These are phyloP conservation scores for Microplitis mediator DNA, from an alignment of 1,140 invertebrate genomes.

Conservation along the genomic window DNA sequence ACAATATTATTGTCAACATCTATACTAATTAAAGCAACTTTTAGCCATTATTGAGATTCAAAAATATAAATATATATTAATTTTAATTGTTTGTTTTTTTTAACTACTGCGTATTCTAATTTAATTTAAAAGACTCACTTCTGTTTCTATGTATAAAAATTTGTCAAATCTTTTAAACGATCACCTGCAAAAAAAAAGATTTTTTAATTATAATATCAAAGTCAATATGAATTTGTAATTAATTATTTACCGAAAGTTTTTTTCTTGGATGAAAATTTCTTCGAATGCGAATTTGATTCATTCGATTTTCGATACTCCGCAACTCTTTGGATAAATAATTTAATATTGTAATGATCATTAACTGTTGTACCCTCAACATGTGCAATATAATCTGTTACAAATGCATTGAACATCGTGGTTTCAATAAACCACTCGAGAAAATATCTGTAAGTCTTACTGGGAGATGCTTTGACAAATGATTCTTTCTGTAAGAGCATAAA, in stretches of 20 bases:
- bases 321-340: slow-evolving; percentile 34
- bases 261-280: slow-evolving; percentile 31
- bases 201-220: background rate
- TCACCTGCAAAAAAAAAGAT: slow-evolving; percentile 25
- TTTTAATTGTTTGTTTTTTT: background rate
- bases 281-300: slow-evolving; percentile 29
- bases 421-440: slow-evolving; percentile 85
- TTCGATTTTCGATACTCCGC: slow-evolving; percentile 26
- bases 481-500: slow-evolving; percentile 47
- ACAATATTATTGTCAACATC: slow-evolving; percentile 5
- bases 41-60: background rate
- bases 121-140: too few relatives aligned
- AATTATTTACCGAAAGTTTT: slow-evolving; percentile 33
- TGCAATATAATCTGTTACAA: slow-evolving; percentile 43
- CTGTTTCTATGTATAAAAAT: slow-evolving; percentile 24
- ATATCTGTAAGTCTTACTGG: slow-evolving; percentile 68
- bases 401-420: slow-evolving; percentile 76
- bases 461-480: slow-evolving; percentile 65
- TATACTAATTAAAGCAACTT: slow-evolving; percentile 24
- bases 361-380: slow-evolving; percentile 19
- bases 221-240: background rate
- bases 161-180: slow-evolving; percentile 33
- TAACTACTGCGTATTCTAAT: too few relatives aligned
- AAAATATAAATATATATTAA: background rate
- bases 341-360: slow-evolving; percentile 22